Evolutionary conservation across 53 echinoderm and acorn worm species (phyloP), one percentile per base, ranked within the genome.

Genomic region (Apostichopus leukothele): DNA sequence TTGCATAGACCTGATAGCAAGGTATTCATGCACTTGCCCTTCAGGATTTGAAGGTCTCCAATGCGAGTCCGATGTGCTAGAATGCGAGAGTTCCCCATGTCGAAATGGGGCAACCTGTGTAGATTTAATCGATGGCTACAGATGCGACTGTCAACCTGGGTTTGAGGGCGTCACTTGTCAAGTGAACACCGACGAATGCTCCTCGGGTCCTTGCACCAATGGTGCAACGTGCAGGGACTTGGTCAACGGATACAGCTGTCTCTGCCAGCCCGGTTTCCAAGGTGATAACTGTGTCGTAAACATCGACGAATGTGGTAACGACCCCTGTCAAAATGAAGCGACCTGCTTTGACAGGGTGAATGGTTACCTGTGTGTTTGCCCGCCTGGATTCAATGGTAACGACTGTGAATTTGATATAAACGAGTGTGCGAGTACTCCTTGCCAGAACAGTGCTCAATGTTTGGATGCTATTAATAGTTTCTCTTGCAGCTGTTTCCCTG

Each of bases 161-260:
- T 93, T 88, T 39, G 85, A 67, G 16, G 93, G 93, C 4, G 51
- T 63, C 25, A 61, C 7, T 16, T 93, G 93, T 59, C 78, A 87
- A 52, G 11, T 55, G 2, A 86, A 93, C 26, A 89, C 89, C 11
- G 90, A 92, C 60, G 93, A 92, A 67, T 92, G 93, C 68, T 76
- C 77, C 5, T 84, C 90, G 9, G 55, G 75, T 4, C 93, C 93
- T 18, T 93, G 93, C 79, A 83, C 66, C 84, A 91, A 91, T n/a
- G 90, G 91, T 18, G 91, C 93, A 27, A 90, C 85, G 13, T 93
- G 93, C 53, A 85, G 89, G 52, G 93, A 93, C 73, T 73, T 93
- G 0, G 93, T 93, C 16, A 89, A 93, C 61, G 93, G 93, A 18
- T 93, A 77, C 61, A 86, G 89, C 18, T 93, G 93, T 76, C 39